Conservation (phyloP, 2,113 vertebrate species). For the Vulpes lagopus region DNA sequence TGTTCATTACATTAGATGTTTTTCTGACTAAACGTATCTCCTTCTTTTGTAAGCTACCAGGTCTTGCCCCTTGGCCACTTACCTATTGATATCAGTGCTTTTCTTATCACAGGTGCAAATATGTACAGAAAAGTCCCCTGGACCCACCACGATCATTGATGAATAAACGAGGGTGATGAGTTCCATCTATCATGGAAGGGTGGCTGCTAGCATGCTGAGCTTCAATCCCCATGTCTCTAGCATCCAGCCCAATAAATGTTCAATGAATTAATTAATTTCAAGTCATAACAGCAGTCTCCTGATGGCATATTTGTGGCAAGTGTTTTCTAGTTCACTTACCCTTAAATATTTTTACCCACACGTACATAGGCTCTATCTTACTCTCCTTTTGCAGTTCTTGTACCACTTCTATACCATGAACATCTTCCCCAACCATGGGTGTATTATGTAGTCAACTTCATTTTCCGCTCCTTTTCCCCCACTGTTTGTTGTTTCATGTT, state of each 20-base stretch:
- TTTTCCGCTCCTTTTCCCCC: not conserved
- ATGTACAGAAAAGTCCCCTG: not conserved
- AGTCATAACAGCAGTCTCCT: not conserved
- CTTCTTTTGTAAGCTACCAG: not conserved
- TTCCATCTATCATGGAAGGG: not conserved
- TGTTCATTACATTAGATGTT: not conserved
- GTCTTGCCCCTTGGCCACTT: not conserved
- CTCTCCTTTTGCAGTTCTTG: not conserved
- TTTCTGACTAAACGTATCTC: not conserved
- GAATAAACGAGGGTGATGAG: not conserved
- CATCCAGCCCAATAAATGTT: not conserved
- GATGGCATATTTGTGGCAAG: not conserved
- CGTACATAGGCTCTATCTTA: not conserved
- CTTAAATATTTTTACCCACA: not conserved
- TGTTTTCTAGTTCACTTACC: not conserved
- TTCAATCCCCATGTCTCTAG: not conserved
- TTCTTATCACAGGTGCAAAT: not conserved
- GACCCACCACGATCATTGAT: not conserved
- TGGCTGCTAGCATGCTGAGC: rapidly evolving
- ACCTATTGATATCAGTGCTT: not conserved
- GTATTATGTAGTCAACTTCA: not conserved
- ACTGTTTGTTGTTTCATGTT: not conserved
- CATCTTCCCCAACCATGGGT: no score
- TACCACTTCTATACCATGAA: not conserved
- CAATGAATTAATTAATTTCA: not conserved